These are phyloP conservation scores for Antheraea assamensis DNA, from an alignment of 2,888 invertebrate genomes.

Conservation along the genomic window DNA sequence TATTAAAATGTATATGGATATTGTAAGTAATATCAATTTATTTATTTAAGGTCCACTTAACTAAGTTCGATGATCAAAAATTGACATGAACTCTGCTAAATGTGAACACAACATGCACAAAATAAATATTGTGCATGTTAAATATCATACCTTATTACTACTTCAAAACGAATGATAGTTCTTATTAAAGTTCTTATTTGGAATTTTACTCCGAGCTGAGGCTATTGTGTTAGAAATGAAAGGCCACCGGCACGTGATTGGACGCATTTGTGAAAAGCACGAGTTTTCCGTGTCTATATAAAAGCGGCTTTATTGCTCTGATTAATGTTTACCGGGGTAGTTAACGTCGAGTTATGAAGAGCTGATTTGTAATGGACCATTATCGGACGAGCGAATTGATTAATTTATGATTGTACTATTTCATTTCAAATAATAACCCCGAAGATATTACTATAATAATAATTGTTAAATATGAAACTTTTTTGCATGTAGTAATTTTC, in stretches of 20 bases:
- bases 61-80: too few relatives aligned
- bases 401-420: neutral
- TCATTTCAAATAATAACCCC: constrained; percentile 1
- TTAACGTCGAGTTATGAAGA: constrained; percentile 26
- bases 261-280: constrained; percentile 61
- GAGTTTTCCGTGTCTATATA: constrained; percentile 48
- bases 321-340: constrained; percentile 57
- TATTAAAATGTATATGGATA: too few relatives aligned
- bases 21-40: too few relatives aligned
- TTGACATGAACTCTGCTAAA: too few relatives aligned
- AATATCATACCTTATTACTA: constrained; percentile 54
- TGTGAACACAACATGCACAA: too few relatives aligned
- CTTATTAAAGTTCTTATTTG: constrained; percentile 60
- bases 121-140: neutral
- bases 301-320: constrained; percentile 54
- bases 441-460: neutral
- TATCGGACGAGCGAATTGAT: constrained; percentile 10
- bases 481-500: neutral
- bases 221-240: constrained; percentile 57
- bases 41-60: too few relatives aligned
- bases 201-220: constrained; percentile 46
- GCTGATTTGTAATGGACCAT: constrained; percentile 17
- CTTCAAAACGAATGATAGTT: constrained; percentile 53
- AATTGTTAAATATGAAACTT: neutral
- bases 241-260: constrained; percentile 52